Evolutionary conservation across 2,888 invertebrate species (phyloP).

Genomic region (Agonopterix heracliana): DNA sequence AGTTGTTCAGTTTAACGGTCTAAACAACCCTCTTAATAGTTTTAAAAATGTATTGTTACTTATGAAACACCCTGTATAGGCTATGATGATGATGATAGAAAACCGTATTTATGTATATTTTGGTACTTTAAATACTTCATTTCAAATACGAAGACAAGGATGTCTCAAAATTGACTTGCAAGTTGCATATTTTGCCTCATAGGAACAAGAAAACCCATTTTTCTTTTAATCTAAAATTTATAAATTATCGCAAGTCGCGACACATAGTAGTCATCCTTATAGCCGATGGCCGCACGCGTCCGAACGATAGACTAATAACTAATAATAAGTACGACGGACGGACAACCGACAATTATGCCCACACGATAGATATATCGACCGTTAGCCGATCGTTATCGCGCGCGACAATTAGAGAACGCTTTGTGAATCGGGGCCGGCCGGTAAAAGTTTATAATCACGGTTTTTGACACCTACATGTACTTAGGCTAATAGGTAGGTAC

Average conservation of each 20-base stretch:
- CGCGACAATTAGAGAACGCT: conserved; percentile 2
- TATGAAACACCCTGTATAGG: no score
- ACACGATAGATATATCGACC: conserved; percentile 15
- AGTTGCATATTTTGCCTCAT: no score
- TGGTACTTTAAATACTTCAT: no score
- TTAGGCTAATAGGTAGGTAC: no score
- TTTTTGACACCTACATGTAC: not conserved
- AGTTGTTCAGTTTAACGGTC: no score
- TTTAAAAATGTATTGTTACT: no score
- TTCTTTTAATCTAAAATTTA: not conserved
- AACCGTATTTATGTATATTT: no score
- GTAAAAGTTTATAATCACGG: not conserved
- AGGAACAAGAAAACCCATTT: no score
- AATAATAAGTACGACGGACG: conserved; percentile 22
- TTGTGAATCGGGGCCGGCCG: not conserved
- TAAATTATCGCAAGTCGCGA: not conserved
- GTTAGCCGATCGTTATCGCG: conserved; percentile 22
- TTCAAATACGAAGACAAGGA: no score
- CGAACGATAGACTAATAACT: conserved; percentile 26
- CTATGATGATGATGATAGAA: no score
- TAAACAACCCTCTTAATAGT: no score
- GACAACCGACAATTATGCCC: conserved; percentile 25
- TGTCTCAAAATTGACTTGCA: no score
- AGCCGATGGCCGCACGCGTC: conserved; percentile 27
- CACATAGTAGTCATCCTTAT: not conserved